Evolutionary conservation across 2,797 vertebrate genomes (phyloP), one percentile per base, ranked within the genome.

Genomic region (Oryzias sinensis): DNA sequence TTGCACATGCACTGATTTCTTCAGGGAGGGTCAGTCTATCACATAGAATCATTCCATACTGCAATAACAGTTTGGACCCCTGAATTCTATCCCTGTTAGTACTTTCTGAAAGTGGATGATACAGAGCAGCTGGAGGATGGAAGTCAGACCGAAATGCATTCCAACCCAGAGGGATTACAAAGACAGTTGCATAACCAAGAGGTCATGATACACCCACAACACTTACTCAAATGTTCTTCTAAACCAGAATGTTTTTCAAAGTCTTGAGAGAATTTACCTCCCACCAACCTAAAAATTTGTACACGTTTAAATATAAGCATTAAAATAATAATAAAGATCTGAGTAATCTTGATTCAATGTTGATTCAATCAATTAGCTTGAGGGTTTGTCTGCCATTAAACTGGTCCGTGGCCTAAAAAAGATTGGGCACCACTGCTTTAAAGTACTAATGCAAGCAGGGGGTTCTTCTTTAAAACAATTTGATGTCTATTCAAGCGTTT

Each of bases 111-210:
- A 62, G 57, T 37, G 49, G 43, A 76, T 62, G 59, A 65, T 27
- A 40, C 16, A 5, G 49, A 70, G 51, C 64, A 79, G 66, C 67
- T 75, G 72, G 59, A 56, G 66, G 58, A 43, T 5, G 16, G 43
- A 17, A 73, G 43, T 50, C 22, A 64, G 45, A 27, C 18, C 25
- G 25, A 42, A 59, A 29, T 6, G 29, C 43, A 54, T 22, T 42
- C 27, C 18, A 53, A 57, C 49, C 56, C 49, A 0, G 0, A 41
- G 59, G 37, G 53, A 45, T 64, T 45, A 56, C 42, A 40, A 0
- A 17, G 25, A 33, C 52, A 22, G 11, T 47, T 79, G 64, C 50
- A 13, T 53, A 72, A 71, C 62, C 70, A 67, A 68, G 16, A 42
- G 27, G 49, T 67, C 69, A 37, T 3, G 33, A 49, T 52, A 76